Evolutionary conservation across 2,888 invertebrate genomes (phyloP).

Genomic region (Chaitophorus viminalis): DNA sequence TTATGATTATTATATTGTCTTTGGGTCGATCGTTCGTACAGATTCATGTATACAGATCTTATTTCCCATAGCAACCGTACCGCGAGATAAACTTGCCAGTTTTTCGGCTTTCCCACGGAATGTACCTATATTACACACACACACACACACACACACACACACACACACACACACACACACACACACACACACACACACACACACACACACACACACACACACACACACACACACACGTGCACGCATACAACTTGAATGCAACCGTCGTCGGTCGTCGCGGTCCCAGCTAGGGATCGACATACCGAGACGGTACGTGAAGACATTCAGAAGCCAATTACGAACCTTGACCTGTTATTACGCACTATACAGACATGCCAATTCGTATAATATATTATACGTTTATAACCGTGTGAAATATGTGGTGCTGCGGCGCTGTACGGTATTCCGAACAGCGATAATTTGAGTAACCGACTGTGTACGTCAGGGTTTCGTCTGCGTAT

Average conservation of each 20-base stretch:
- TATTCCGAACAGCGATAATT: slow-evolving; percentile 6
- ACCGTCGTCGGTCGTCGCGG: not conserved
- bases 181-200: no score
- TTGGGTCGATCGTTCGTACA: slow-evolving; percentile 4
- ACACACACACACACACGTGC: no score
- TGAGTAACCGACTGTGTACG: not conserved
- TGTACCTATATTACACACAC: not conserved
- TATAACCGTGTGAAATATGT: slow-evolving; percentile 43
- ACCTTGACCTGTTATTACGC: slow-evolving; percentile 54
- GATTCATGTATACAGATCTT: not conserved
- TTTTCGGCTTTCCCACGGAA: slow-evolving; percentile 51
- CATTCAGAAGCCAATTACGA: slow-evolving; percentile 57
- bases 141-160: no score
- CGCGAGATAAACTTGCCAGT: slow-evolving; percentile 25
- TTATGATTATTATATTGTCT: slow-evolving; percentile 46
- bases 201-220: no score
- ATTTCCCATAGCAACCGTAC: slow-evolving; percentile 35
- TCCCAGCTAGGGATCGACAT: slow-evolving; percentile 37
- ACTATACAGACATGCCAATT: slow-evolving; percentile 52
- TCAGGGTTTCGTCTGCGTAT: no score
- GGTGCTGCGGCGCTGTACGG: not conserved
- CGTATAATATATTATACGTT: not conserved
- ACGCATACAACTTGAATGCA: not conserved
- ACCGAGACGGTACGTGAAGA: slow-evolving; percentile 56
- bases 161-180: no score